Evolutionary conservation across 2,888 invertebrate species (phyloP).

Genomic region (Spisula subtruncata): DNA sequence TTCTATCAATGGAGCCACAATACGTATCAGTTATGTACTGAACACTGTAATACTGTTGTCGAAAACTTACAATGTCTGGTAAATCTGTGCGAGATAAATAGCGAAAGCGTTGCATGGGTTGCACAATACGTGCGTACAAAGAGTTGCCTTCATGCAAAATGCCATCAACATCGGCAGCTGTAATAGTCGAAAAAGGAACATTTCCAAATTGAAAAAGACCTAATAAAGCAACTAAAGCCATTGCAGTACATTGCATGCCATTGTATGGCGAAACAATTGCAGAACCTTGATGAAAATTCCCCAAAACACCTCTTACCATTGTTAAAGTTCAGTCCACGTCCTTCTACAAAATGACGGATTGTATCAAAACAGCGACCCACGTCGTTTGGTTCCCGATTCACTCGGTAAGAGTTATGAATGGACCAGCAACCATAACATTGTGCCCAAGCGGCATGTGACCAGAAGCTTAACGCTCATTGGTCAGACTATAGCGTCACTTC

Average conservation of each 20-base stretch:
- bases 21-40: constrained; percentile 39
- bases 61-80: neutral
- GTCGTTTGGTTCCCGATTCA: too few species aligned
- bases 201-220: constrained; percentile 12
- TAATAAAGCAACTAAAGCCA: constrained; percentile 44
- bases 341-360: too few species aligned
- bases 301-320: constrained; percentile 18
- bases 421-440: too few species aligned
- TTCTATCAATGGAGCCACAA: constrained; percentile 51
- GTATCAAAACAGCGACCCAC: too few species aligned
- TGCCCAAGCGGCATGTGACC: too few species aligned
- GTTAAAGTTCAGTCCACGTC: too few species aligned
- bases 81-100: neutral
- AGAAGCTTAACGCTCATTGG: too few species aligned
- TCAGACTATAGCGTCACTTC: too few species aligned
- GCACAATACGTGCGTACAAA: neutral
- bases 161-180: constrained; percentile 27
- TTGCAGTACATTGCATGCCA: constrained; percentile 53
- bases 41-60: neutral
- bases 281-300: constrained; percentile 45
- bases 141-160: constrained; percentile 15
- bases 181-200: neutral
- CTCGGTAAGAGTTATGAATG: too few species aligned
- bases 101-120: neutral
- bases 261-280: constrained; percentile 25